Evolutionary conservation across 2,888 invertebrate species (phyloP).

Genomic region (Ischnus inquisitorius): DNA sequence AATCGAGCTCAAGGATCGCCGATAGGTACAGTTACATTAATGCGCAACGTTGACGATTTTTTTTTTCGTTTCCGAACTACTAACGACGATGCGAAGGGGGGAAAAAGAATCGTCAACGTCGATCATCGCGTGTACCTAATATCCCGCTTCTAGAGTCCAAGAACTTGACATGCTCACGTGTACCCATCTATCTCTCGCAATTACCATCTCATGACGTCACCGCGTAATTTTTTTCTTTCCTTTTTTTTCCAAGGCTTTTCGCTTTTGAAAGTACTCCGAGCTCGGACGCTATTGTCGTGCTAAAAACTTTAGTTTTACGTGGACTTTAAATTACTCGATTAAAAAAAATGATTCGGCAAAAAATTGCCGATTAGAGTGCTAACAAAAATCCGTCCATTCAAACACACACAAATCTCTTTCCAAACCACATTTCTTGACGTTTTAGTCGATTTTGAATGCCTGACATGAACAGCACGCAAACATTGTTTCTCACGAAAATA

Average conservation of each 20-base stretch:
- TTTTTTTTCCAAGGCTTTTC: conserved; percentile 1
- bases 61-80: not conserved
- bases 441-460: too few species aligned
- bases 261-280: not conserved
- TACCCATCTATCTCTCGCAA: conserved; percentile 10
- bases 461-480: too few species aligned
- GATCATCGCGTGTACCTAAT: not conserved
- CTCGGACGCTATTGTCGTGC: not conserved
- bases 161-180: not conserved
- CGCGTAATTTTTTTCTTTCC: not conserved
- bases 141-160: not conserved
- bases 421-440: too few species aligned
- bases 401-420: too few species aligned
- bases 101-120: not conserved
- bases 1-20: not conserved
- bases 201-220: conserved; percentile 2
- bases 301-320: not conserved
- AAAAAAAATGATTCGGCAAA: not conserved
- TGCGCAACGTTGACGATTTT: not conserved
- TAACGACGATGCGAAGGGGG: not conserved
- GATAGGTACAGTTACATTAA: not conserved
- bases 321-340: not conserved
- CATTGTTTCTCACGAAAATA: too few species aligned
- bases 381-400: not conserved
- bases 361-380: not conserved